Conservation (phyloP, 2,888 invertebrate species). For the Diarsia dahlii region DNA sequence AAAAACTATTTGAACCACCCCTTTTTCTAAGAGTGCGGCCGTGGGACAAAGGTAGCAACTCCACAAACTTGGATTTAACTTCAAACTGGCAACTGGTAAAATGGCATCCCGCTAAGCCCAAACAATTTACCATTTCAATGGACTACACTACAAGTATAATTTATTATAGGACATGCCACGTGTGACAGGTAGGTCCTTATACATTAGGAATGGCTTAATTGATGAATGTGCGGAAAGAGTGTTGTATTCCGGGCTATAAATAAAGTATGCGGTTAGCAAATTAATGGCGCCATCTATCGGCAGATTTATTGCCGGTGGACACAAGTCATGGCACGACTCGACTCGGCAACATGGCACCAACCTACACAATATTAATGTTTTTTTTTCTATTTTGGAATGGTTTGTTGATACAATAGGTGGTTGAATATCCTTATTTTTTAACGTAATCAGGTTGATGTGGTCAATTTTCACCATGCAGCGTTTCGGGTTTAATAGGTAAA, state of each 20-base stretch:
- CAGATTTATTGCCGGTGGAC: neutral
- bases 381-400: too few species aligned
- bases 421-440: too few species aligned
- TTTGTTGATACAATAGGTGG: too few species aligned
- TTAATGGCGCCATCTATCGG: constrained; percentile 23
- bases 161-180: neutral
- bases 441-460: too few species aligned
- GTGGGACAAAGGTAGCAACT: too few species aligned
- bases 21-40: too few species aligned
- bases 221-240: constrained; percentile 20
- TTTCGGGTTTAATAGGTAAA: too few species aligned
- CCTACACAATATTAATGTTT: neutral
- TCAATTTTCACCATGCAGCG: too few species aligned
- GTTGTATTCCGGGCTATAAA: neutral
- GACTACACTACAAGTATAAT: neutral
- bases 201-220: neutral
- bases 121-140: too few species aligned
- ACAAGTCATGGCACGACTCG: neutral
- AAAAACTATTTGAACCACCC: neutral
- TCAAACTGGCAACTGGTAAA: too few species aligned
- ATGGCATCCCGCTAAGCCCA: too few species aligned
- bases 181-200: neutral
- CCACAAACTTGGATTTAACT: too few species aligned
- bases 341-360: neutral
- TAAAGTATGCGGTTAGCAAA: neutral